Conservation (phyloP, 2,797 vertebrate species). For the Tenualosa ilisha region DNA sequence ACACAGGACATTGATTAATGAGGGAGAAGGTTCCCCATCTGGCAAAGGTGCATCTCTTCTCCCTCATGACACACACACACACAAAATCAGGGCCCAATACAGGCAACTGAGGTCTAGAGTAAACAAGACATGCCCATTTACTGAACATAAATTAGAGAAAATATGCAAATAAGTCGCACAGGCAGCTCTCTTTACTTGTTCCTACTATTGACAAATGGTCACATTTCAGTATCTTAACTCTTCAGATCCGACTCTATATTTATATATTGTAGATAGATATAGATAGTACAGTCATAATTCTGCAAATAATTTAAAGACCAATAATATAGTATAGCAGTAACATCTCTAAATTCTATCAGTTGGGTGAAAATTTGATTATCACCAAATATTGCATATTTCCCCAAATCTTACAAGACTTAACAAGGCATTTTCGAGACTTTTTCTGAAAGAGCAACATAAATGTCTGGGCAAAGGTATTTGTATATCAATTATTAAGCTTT, state of each 20-base stretch:
- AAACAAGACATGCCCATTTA: not conserved
- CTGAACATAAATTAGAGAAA: not conserved
- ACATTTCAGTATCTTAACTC: not conserved
- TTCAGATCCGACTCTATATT: not conserved
- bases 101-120: not conserved
- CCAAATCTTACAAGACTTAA: no score
- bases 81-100: not conserved
- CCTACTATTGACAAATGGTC: not conserved
- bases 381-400: no score
- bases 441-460: not conserved
- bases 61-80: not conserved
- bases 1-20: not conserved
- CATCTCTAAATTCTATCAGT: not conserved
- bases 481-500: not conserved
- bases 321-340: not conserved
- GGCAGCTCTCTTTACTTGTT: not conserved
- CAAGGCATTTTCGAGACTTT: no score
- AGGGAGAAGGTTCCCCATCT: constrained; percentile 1
- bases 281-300: not conserved
- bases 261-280: no score
- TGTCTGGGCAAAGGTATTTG: not conserved
- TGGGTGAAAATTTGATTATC: not conserved
- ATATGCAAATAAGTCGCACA: not conserved
- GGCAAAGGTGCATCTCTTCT: not conserved
- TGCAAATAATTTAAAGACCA: not conserved